Evolutionary conservation across 2,797 vertebrate species (phyloP).

Genomic region (Characodon lateralis): DNA sequence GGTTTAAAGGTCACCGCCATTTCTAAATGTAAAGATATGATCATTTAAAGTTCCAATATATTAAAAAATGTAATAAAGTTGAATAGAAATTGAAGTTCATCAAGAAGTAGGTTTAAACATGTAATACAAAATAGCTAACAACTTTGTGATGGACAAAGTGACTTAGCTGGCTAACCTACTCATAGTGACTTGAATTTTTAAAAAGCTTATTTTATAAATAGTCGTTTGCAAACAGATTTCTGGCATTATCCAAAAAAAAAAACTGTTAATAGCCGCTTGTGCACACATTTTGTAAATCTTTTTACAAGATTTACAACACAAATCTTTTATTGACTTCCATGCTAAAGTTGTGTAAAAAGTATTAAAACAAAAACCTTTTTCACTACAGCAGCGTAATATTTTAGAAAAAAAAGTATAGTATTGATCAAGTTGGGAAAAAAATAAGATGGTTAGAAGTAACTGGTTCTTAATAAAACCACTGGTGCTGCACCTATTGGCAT

Average conservation of each 20-base stretch:
- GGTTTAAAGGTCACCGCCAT: background rate
- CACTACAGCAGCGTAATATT: too few species aligned
- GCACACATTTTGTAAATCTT: background rate
- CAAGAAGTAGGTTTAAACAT: background rate
- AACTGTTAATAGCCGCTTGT: background rate
- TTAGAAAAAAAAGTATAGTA: too few species aligned
- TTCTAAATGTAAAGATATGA: background rate
- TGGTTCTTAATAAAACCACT: too few species aligned
- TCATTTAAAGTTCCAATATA: background rate
- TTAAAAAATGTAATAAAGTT: too few species aligned
- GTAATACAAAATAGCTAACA: background rate
- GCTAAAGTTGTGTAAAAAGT: background rate
- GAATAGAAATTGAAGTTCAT: background rate
- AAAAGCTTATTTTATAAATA: background rate
- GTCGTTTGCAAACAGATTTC: background rate
- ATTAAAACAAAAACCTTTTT: too few species aligned
- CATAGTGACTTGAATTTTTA: too few species aligned
- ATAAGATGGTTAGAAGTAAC: too few species aligned
- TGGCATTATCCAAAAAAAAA: background rate
- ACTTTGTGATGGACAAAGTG: background rate
- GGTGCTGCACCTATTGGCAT: too few species aligned
- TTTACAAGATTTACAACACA: too few species aligned
- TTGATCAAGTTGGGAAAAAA: too few species aligned
- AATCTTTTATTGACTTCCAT: background rate
- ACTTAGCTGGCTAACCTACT: background rate